A percentile compares a stretch with the other conserved stretches of the same genome.
Conservation (phyloP, 92 coral and sea anemone genomes). For the Phenganax subtilis region DNA sequence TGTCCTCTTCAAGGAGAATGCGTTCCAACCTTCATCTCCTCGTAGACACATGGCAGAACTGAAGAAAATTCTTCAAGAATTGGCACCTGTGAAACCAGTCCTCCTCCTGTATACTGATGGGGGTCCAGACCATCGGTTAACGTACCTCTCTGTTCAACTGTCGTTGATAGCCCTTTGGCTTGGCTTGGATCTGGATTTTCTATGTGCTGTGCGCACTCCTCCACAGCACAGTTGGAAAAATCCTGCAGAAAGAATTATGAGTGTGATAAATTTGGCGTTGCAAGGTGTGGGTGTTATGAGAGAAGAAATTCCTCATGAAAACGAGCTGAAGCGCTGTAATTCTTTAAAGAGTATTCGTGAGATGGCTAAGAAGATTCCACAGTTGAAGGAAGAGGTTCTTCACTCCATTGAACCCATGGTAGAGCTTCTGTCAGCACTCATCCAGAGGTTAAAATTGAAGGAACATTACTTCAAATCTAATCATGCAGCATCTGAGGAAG, state of each 20-base stretch:
- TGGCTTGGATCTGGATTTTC: constrained; percentile 31
- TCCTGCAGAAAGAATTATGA: constrained; percentile 34
- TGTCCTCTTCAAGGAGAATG: constrained; percentile 42
- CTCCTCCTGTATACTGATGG: constrained; percentile 39
- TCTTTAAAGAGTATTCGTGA: constrained; percentile 19
- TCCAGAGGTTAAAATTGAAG: constrained; percentile 30
- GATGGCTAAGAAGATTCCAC: constrained; percentile 26
- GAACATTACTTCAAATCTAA: constrained; percentile 33
- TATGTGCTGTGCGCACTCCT: constrained; percentile 41
- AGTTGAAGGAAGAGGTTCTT: constrained; percentile 28
- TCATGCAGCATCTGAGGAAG: constrained; percentile 40
- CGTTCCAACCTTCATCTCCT: constrained; percentile 46
- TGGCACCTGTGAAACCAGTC: constrained; percentile 35
- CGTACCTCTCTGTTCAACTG: constrained; percentile 32
- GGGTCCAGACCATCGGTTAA: constrained; percentile 39
- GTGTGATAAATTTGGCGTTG: constrained; percentile 18
- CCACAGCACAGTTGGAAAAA: constrained; percentile 42
- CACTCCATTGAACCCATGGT: constrained; percentile 1
- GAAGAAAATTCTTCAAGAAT: constrained; percentile 30
- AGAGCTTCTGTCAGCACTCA: constrained; percentile 34
- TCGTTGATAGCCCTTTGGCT: constrained; percentile 7
- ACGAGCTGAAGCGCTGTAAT: constrained; percentile 33
- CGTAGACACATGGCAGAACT: constrained; percentile 49
- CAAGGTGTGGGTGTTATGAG: constrained; percentile 38
- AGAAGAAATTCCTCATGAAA: constrained; percentile 16